A percentile compares a stretch with the other conserved stretches of the same genome.
Evolutionary conservation across 1,140 invertebrate genomes (phyloP).

Genomic region (Drosophila bocqueti): DNA sequence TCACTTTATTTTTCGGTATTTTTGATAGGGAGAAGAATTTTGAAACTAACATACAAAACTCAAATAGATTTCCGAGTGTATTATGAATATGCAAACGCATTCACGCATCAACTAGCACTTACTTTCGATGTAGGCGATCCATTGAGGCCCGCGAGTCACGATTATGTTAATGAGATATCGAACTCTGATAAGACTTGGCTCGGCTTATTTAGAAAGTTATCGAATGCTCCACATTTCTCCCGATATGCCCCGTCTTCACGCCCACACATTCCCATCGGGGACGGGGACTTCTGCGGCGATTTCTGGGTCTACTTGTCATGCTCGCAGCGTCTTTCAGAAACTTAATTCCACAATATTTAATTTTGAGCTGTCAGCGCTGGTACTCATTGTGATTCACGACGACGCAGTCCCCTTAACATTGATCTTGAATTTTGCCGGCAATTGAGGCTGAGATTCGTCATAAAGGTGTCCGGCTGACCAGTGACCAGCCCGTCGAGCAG

Average conservation of each 20-base stretch:
- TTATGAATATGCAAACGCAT: conserved; percentile 11
- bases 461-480: conserved; percentile 7
- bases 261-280: conserved; percentile 27
- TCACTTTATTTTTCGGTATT: background rate
- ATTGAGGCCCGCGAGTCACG: conserved; percentile 46
- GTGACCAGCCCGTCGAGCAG: conserved; percentile 28
- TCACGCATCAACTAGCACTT: background rate
- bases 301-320: conserved; percentile 51
- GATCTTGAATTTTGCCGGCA: conserved; percentile 74
- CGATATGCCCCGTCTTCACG: conserved; percentile 4
- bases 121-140: conserved; percentile 35
- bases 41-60: background rate
- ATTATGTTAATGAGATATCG: conserved; percentile 71
- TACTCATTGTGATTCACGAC: conserved; percentile 76
- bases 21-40: background rate
- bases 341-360: conserved; percentile 28
- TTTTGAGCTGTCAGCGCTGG: conserved; percentile 32
- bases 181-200: conserved; percentile 55
- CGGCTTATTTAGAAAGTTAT: conserved; percentile 68
- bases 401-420: conserved; percentile 56
- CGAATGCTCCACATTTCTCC: conserved; percentile 70
- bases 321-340: conserved; percentile 19
- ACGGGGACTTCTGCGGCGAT: conserved; percentile 11
- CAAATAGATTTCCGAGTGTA: conserved; percentile 2
- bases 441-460: conserved; percentile 53